Conservation (phyloP, 92 coral and sea anemone species). For the Umimayanthus kanabou region DNA sequence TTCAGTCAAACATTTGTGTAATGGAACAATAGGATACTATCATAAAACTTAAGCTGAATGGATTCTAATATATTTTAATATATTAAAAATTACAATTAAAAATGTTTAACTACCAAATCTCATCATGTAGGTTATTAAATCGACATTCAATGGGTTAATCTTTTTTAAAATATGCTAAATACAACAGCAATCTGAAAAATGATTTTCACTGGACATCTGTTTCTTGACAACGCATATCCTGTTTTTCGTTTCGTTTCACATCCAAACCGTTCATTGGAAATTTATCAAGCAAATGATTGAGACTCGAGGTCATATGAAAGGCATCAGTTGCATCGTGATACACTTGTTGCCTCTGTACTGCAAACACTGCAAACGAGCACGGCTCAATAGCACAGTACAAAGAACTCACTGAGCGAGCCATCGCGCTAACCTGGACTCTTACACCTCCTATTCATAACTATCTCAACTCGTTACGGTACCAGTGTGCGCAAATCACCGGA, state of each 20-base stretch:
- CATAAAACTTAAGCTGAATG: too few species aligned
- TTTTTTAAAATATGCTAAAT: too few species aligned
- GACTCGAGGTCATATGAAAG: background rate
- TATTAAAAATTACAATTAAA: too few species aligned
- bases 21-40: too few species aligned
- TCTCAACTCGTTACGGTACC: background rate
- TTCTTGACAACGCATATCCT: background rate
- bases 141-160: too few species aligned
- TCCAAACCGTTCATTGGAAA: slow-evolving; percentile 12
- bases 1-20: too few species aligned
- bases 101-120: too few species aligned
- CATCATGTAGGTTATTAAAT: too few species aligned
- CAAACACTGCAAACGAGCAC: background rate
- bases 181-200: background rate
- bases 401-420: background rate
- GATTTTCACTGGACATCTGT: background rate
- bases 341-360: background rate
- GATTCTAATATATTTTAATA: too few species aligned
- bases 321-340: background rate
- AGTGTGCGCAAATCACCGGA: background rate
- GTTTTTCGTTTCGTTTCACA: background rate
- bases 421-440: background rate
- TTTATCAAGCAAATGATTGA: background rate
- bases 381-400: background rate
- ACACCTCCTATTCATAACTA: background rate